phyloP scores from a whole-genome alignment of 2,888 invertebrate species.

The Coremacera marginata region DNA sequence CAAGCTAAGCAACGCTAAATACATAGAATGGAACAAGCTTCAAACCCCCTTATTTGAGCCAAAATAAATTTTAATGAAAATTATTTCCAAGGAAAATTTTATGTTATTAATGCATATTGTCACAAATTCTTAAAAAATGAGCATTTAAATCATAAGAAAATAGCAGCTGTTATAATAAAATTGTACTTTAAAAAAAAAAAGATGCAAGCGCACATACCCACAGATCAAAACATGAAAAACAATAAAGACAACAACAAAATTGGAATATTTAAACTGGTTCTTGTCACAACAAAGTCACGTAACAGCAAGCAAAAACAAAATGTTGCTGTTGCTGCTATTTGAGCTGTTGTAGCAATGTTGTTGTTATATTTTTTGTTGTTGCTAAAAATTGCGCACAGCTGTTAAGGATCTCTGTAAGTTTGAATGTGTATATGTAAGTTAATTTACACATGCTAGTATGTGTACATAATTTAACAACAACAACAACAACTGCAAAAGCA shows the following conservation, averaged over 20 bases:
- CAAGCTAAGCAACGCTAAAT: too few relatives aligned
- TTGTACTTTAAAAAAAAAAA: neutral
- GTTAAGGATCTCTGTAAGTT: neutral
- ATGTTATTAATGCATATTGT: too few relatives aligned
- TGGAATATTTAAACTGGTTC: slow-evolving; percentile 32
- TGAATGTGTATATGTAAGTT: neutral
- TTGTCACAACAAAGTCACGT: slow-evolving; percentile 15
- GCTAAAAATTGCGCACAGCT: neutral
- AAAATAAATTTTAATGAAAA: too few relatives aligned
- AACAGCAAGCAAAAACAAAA: neutral
- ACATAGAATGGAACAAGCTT: too few relatives aligned
- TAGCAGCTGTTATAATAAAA: slow-evolving; percentile 16
- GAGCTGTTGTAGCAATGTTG: neutral
- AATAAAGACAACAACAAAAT: slow-evolving; percentile 32
- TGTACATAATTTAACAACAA: neutral
- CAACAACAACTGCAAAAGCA: neutral
- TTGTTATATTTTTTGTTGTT: neutral
- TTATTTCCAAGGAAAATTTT: too few relatives aligned
- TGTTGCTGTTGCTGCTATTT: neutral
- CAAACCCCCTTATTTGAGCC: too few relatives aligned
- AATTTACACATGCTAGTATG: neutral
- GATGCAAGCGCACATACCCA: slow-evolving; percentile 1
- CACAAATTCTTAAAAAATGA: neutral
- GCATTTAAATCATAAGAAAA: neutral
- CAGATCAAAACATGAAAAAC: slow-evolving; percentile 18